Evolutionary conservation across 2,797 vertebrate species (phyloP).

Genomic region (Myotis daubentonii): DNA sequence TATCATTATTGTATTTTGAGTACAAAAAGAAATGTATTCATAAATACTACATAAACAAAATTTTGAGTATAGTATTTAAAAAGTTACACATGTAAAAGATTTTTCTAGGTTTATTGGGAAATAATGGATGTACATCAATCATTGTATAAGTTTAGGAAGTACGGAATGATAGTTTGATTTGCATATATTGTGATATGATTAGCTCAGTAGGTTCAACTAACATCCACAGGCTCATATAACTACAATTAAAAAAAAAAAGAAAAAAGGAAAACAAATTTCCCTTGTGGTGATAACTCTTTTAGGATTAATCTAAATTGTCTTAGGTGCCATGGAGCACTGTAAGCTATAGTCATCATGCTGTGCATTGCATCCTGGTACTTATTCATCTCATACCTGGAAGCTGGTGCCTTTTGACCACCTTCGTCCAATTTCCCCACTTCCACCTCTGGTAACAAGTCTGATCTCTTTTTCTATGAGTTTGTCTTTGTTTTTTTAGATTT

Average conservation of each 20-base stretch:
- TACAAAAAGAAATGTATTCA: not conserved
- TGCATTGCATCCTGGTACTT: not conserved
- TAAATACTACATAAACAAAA: not conserved
- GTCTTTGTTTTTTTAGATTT: not conserved
- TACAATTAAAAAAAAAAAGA: not conserved
- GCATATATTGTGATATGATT: not conserved
- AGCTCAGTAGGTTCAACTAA: not conserved
- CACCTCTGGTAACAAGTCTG: not conserved
- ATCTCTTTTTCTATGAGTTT: not conserved
- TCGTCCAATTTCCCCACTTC: not conserved
- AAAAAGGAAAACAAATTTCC: not conserved
- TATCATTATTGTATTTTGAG: not conserved
- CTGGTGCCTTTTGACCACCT: not conserved
- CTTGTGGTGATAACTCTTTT: not conserved
- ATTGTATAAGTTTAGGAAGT: not conserved
- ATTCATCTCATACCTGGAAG: not conserved
- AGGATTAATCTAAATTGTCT: not conserved
- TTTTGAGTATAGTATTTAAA: not conserved
- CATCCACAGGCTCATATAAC: not conserved
- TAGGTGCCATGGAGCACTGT: not conserved
- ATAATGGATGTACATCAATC: not conserved
- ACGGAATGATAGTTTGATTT: not conserved
- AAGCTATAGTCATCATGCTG: not conserved
- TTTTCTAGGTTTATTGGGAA: not conserved
- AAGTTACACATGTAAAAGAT: not conserved